These are phyloP conservation scores for Aplidium turbinatum DNA, from an alignment of 23 tunicate species.

Conservation along the genomic window DNA sequence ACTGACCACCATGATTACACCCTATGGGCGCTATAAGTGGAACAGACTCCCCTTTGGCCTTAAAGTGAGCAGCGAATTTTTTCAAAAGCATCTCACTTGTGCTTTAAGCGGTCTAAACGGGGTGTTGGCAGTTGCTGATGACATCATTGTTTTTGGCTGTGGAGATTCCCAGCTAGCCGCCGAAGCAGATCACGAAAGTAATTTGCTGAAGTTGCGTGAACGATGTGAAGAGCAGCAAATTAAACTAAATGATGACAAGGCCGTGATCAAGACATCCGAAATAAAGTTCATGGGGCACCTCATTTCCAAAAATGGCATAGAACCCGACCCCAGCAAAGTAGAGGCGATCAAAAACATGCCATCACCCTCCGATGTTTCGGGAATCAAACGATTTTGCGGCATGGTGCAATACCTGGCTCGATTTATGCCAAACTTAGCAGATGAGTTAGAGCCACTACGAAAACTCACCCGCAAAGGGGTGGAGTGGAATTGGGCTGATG, in stretches of 20 bases:
- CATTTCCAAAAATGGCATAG: slow-evolving; percentile 12
- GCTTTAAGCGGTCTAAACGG: slow-evolving; percentile 8
- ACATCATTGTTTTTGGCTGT: slow-evolving; percentile 11
- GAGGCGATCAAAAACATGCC: slow-evolving; percentile 7
- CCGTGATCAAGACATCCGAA: background rate
- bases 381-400: slow-evolving; percentile 2
- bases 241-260: slow-evolving; percentile 30
- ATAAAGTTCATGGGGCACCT: slow-evolving; percentile 33
- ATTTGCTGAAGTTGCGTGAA: background rate
- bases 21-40: slow-evolving; percentile 10
- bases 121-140: slow-evolving; percentile 31
- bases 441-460: slow-evolving; percentile 10
- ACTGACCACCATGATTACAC: slow-evolving; percentile 21
- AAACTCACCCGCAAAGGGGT: background rate
- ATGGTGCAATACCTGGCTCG: slow-evolving; percentile 24
- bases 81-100: slow-evolving; percentile 2
- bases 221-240: slow-evolving; percentile 14
- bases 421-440: slow-evolving; percentile 27
- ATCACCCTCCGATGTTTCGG: slow-evolving; percentile 1
- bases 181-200: slow-evolving; percentile 12
- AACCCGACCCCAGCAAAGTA: slow-evolving; percentile 14
- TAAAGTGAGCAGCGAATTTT: slow-evolving; percentile 27
- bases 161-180: slow-evolving; percentile 1
- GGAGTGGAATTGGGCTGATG: slow-evolving; percentile 21
- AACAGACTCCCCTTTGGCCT: slow-evolving; percentile 17